A percentile compares a stretch with the other conserved stretches of the same genome.
phyloP scores from a whole-genome alignment of 2,888 invertebrate genomes.

The Orchestes rusci region DNA sequence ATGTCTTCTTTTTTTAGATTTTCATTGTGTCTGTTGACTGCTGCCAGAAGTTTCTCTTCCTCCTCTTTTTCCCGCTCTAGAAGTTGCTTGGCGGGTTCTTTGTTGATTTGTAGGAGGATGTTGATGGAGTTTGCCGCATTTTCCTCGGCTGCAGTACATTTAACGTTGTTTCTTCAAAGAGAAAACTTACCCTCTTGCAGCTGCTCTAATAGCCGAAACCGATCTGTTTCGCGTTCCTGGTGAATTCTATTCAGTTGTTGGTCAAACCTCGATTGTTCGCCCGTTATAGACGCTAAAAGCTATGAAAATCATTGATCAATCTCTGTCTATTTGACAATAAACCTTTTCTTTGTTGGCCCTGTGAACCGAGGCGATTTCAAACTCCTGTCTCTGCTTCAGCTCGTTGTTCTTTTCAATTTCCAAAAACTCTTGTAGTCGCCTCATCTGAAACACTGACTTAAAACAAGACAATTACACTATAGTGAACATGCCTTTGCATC shows the following conservation, averaged over 20 bases:
- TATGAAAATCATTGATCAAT: slow-evolving; percentile 37
- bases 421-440: slow-evolving; percentile 48
- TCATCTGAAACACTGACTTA: slow-evolving; percentile 43
- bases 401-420: slow-evolving; percentile 59
- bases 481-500: slow-evolving; percentile 53
- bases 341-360: slow-evolving; percentile 57
- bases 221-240: slow-evolving; percentile 56
- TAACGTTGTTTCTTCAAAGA: too few relatives aligned
- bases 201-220: slow-evolving; percentile 52
- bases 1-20: slow-evolving; percentile 60
- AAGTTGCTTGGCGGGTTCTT: slow-evolving; percentile 56
- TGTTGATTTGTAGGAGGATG: slow-evolving; percentile 56
- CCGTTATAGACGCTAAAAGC: slow-evolving; percentile 50
- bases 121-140: slow-evolving; percentile 59
- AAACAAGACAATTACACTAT: slow-evolving; percentile 18
- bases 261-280: slow-evolving; percentile 60
- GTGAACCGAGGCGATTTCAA: slow-evolving; percentile 55
- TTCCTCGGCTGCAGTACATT: slow-evolving; percentile 55
- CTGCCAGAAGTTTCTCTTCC: slow-evolving; percentile 58
- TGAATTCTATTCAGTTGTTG: slow-evolving; percentile 62
- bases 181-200: slow-evolving; percentile 48
- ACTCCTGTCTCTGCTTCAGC: slow-evolving; percentile 56
- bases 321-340: slow-evolving; percentile 12
- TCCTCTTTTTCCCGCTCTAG: slow-evolving; percentile 60
- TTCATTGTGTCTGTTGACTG: slow-evolving; percentile 48